Conservation (phyloP, 2,888 invertebrate species). For the Melinaea marsaeus region DNA sequence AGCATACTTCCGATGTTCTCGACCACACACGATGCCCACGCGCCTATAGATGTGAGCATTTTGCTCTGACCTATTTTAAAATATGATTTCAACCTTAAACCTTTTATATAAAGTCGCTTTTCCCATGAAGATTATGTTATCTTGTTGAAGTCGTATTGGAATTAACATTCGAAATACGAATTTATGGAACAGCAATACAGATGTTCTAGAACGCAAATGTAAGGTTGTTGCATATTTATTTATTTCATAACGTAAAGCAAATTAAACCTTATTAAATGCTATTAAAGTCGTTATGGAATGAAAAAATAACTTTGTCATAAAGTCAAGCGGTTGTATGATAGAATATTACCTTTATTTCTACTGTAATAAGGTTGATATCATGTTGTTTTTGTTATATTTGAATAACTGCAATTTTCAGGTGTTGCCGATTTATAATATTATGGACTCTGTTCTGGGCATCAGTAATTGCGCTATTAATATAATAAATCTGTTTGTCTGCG, state of each 20-base stretch:
- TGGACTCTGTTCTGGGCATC: constrained; percentile 21
- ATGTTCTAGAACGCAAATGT: constrained; percentile 5
- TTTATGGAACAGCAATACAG: constrained; percentile 8
- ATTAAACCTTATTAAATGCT: constrained; percentile 4
- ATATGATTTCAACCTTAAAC: not conserved
- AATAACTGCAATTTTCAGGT: constrained; percentile 49
- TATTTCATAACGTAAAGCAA: constrained; percentile 8
- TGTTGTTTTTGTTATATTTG: constrained; percentile 42
- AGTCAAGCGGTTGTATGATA: not conserved
- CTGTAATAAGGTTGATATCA: constrained; percentile 15
- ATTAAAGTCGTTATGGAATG: constrained; percentile 2
- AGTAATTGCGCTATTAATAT: constrained; percentile 30
- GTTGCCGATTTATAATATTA: constrained; percentile 35
- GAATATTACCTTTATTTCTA: constrained; percentile 14
- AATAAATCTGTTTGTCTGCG: constrained; percentile 15
- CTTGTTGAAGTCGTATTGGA: not conserved
- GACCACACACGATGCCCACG: constrained; percentile 42
- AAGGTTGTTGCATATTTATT: not conserved
- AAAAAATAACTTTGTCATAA: constrained; percentile 1
- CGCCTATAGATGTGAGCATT: constrained; percentile 21
- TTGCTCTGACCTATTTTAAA: not conserved
- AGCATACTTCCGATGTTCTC: constrained; percentile 33
- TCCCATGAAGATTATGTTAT: not conserved
- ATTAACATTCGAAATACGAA: constrained; percentile 7
- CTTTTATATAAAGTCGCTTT: not conserved